A percentile compares a stretch with the other conserved stretches of the same genome.
These are phyloP conservation scores for Lepus americanus DNA, from an alignment of 2,113 vertebrate species.

Conservation along the genomic window DNA sequence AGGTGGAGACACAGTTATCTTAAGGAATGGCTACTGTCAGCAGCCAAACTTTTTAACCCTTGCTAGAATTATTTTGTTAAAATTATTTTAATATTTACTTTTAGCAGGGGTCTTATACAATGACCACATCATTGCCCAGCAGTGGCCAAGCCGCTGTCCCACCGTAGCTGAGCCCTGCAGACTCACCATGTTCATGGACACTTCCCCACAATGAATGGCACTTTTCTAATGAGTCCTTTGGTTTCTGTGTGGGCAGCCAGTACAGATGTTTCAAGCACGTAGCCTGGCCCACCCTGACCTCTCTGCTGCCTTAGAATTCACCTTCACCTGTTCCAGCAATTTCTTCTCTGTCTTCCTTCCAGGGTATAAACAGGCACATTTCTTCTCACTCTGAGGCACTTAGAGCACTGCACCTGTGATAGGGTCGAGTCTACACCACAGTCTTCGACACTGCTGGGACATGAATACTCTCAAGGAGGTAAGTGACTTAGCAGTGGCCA, in stretches of 20 bases:
- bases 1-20: too few species aligned
- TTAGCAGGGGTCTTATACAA: too few species aligned
- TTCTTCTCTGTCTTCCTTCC: neutral
- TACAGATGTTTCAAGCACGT: neutral
- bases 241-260: neutral
- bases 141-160: neutral
- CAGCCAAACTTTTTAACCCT: too few species aligned
- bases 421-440: fast-evolving
- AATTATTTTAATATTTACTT: too few species aligned
- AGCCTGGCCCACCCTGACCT: too few species aligned
- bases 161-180: neutral
- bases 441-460: neutral
- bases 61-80: too few species aligned
- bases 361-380: neutral
- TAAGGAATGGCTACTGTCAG: too few species aligned
- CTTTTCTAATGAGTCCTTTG: neutral
- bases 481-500: too few species aligned
- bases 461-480: neutral
- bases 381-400: too few species aligned
- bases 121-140: neutral
- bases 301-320: neutral
- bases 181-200: too few species aligned
- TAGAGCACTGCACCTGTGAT: fast-evolving
- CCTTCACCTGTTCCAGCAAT: neutral
- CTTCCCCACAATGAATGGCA: neutral